Conservation (phyloP, 2,113 vertebrate genomes). For the Channa argus region DNA sequence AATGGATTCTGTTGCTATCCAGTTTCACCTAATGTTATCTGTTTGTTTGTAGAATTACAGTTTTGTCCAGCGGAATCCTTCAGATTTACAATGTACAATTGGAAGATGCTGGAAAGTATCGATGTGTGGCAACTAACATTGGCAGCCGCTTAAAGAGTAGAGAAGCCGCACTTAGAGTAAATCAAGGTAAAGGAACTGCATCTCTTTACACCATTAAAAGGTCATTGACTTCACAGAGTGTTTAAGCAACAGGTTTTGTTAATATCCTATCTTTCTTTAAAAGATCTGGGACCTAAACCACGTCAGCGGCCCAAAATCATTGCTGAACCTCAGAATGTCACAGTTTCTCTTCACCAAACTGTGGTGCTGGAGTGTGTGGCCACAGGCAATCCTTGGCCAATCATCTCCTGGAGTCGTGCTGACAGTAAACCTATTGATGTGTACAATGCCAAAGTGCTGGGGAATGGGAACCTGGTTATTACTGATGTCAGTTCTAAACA, state of each 20-base stretch:
- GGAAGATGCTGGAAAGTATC: conserved; percentile 89
- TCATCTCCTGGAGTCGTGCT: conserved; percentile 96
- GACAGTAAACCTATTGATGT: conserved; percentile 97
- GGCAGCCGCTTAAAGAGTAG: conserved; percentile 86
- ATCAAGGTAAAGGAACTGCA: conserved; percentile 83
- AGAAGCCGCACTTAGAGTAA: conserved; percentile 89
- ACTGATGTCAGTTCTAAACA: conserved; percentile 88
- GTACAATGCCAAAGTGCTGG: conserved; percentile 93
- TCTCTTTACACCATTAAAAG: neutral
- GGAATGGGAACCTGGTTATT: conserved; percentile 95
- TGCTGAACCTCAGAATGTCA: conserved; percentile 92
- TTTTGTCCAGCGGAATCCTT: conserved; percentile 91
- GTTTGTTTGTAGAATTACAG: conserved; percentile 85
- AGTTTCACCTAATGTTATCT: conserved; percentile 10
- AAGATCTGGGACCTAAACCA: conserved; percentile 81
- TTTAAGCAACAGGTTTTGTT: neutral
- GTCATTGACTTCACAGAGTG: neutral
- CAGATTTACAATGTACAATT: conserved; percentile 91
- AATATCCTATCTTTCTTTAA: conserved; percentile 10
- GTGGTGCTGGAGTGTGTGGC: conserved; percentile 94
- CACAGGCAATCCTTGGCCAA: conserved; percentile 92
- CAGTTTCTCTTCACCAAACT: conserved; percentile 87
- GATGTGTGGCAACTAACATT: conserved; percentile 89
- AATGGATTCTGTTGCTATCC: neutral
- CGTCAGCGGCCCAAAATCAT: conserved; percentile 90